These are phyloP conservation scores for Meles meles DNA, from an alignment of 2,113 vertebrate genomes.

Conservation along the genomic window DNA sequence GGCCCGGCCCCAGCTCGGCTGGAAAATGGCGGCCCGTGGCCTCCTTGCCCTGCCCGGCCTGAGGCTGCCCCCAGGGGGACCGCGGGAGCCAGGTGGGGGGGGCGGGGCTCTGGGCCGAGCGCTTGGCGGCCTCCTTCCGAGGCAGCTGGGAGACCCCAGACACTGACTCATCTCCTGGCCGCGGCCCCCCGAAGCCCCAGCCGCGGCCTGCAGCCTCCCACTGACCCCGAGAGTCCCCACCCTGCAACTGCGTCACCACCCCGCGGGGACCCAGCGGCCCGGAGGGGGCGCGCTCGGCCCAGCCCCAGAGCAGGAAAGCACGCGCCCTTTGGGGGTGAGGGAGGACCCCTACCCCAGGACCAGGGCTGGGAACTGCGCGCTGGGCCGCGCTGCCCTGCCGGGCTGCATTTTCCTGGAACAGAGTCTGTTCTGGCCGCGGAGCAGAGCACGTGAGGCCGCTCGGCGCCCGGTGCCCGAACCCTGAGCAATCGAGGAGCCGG, in stretches of 20 bases:
- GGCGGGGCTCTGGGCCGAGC: rapidly evolving
- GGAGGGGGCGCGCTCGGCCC: rapidly evolving
- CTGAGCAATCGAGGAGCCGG: rapidly evolving
- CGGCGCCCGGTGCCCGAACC: rapidly evolving
- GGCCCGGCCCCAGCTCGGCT: neutral
- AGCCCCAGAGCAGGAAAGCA: rapidly evolving
- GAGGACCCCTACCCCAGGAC: neutral
- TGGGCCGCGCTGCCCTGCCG: neutral
- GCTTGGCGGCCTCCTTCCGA: neutral
- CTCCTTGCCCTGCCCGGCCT: neutral
- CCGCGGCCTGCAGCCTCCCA: neutral
- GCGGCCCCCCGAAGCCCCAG: neutral
- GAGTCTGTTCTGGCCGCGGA: neutral
- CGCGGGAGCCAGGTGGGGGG: rapidly evolving
- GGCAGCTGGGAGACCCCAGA: neutral
- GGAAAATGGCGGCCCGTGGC: neutral
- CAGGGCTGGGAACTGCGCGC: neutral
- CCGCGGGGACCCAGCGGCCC: rapidly evolving
- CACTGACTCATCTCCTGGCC: rapidly evolving
- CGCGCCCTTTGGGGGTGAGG: rapidly evolving
- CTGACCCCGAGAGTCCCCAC: rapidly evolving
- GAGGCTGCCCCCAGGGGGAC: neutral
- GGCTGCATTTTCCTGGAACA: neutral
- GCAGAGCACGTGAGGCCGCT: neutral
- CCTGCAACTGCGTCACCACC: rapidly evolving